Evolutionary conservation across 1,140 invertebrate species (phyloP).

Genomic region (Alviniconcha marisindica): DNA sequence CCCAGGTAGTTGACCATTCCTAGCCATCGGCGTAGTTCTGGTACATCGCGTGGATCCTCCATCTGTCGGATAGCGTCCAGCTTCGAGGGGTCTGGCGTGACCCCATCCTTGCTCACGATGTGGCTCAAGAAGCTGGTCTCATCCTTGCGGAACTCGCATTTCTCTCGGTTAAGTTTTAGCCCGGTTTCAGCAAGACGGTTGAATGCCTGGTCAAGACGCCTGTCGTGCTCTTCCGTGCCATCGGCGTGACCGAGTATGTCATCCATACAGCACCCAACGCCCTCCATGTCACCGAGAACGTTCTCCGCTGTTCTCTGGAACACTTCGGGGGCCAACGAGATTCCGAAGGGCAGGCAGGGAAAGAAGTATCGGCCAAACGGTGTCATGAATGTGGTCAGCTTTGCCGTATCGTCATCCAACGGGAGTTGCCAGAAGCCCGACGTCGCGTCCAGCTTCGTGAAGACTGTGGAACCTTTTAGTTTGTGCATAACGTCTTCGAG

Average conservation of each 20-base stretch:
- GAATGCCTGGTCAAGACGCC: no score
- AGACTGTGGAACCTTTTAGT: slow-evolving; percentile 29
- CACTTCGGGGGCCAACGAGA: slow-evolving; percentile 44
- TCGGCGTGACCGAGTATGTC: no score
- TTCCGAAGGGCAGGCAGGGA: slow-evolving; percentile 51
- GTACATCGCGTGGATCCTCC: slow-evolving; percentile 56
- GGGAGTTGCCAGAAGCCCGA: slow-evolving; percentile 47
- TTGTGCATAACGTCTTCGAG: slow-evolving; percentile 16
- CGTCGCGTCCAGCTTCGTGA: slow-evolving; percentile 40
- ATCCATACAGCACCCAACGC: slow-evolving; percentile 47
- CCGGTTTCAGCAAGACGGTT: no score
- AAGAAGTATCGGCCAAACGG: slow-evolving; percentile 47
- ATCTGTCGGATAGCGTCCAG: slow-evolving; percentile 57
- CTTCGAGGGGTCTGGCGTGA: no score
- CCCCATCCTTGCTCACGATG: slow-evolving; percentile 27
- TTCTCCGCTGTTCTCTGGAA: slow-evolving; percentile 48
- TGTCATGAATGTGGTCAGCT: slow-evolving; percentile 54
- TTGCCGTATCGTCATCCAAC: slow-evolving; percentile 26
- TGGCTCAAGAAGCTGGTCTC: slow-evolving; percentile 46
- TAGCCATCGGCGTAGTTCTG: slow-evolving; percentile 14
- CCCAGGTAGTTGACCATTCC: slow-evolving; percentile 45
- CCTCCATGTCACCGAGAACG: slow-evolving; percentile 34
- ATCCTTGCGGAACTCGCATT: no score
- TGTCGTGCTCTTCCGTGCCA: no score
- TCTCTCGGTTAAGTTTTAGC: no score